Evolutionary conservation across 2,888 invertebrate genomes (phyloP).

Genomic region (Coleophora deauratella): DNA sequence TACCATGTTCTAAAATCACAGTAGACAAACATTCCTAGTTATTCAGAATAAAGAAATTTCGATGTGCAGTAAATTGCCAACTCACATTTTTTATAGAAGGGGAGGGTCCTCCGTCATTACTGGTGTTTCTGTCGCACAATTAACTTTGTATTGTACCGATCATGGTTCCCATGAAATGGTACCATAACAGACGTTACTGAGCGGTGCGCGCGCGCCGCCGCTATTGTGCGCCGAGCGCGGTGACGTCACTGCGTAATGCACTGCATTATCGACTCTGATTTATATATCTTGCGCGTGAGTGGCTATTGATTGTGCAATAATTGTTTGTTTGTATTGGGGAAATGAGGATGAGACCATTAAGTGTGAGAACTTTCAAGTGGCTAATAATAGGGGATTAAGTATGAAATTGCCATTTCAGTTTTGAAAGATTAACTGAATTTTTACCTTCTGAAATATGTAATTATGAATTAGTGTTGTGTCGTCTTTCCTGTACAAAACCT

Average conservation of each 20-base stretch:
- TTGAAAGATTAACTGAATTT: too few relatives aligned
- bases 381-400: too few relatives aligned
- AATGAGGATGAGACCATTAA: constrained; percentile 28
- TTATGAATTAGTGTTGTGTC: too few relatives aligned
- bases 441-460: too few relatives aligned
- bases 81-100: constrained; percentile 25
- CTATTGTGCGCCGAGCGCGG: constrained; percentile 38
- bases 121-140: constrained; percentile 66
- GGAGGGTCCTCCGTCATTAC: constrained; percentile 49
- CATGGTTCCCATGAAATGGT: constrained; percentile 66
- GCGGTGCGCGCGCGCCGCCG: constrained; percentile 41
- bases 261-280: constrained; percentile 51
- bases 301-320: constrained; percentile 61
- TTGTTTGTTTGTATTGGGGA: constrained; percentile 60
- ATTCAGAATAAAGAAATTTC: too few relatives aligned
- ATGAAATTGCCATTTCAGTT: too few relatives aligned
- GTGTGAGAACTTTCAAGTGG: constrained; percentile 48
- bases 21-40: too few relatives aligned
- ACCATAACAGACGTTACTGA: constrained; percentile 21
- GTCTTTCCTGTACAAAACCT: too few relatives aligned
- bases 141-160: constrained; percentile 59
- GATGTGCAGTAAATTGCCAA: too few relatives aligned
- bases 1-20: too few relatives aligned
- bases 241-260: constrained; percentile 43
- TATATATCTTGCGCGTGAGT: constrained; percentile 57